These are phyloP conservation scores for Nymphalis urticae DNA, from an alignment of 2,888 invertebrate species.

Conservation along the genomic window DNA sequence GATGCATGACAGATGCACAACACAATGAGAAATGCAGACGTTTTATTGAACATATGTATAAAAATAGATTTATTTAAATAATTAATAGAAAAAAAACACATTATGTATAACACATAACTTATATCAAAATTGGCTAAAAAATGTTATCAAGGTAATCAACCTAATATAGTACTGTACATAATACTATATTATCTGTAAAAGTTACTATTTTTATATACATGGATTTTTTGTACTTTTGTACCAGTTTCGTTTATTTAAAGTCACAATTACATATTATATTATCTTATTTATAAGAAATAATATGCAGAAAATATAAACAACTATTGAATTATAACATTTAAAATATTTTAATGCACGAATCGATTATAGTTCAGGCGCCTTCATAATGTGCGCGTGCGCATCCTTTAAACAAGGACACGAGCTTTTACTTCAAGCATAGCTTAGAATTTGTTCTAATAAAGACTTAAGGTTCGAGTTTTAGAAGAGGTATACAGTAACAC, in stretches of 20 bases:
- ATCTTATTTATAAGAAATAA: too few relatives aligned
- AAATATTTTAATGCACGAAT: slow-evolving; percentile 17
- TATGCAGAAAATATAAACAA: not conserved
- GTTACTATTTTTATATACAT: too few relatives aligned
- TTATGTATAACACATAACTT: too few relatives aligned
- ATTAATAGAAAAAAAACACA: too few relatives aligned
- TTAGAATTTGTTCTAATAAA: not conserved
- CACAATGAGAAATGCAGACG: not conserved
- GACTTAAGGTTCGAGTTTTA: not conserved
- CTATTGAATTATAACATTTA: not conserved
- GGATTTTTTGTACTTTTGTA: too few relatives aligned
- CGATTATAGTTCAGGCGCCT: slow-evolving; percentile 16
- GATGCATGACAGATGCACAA: not conserved
- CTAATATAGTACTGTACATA: too few relatives aligned
- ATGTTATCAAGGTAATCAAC: too few relatives aligned
- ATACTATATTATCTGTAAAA: too few relatives aligned
- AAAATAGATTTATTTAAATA: too few relatives aligned
- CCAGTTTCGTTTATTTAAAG: too few relatives aligned
- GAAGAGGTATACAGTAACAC: not conserved
- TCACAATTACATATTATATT: too few relatives aligned
- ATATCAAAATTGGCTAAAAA: too few relatives aligned
- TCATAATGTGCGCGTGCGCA: slow-evolving; percentile 40
- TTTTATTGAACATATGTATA: not conserved
- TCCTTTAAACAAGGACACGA: slow-evolving; percentile 56
- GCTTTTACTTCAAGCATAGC: slow-evolving; percentile 37